These are phyloP conservation scores for Chloromyia formosa DNA, from an alignment of 2,888 invertebrate genomes.

Conservation along the genomic window DNA sequence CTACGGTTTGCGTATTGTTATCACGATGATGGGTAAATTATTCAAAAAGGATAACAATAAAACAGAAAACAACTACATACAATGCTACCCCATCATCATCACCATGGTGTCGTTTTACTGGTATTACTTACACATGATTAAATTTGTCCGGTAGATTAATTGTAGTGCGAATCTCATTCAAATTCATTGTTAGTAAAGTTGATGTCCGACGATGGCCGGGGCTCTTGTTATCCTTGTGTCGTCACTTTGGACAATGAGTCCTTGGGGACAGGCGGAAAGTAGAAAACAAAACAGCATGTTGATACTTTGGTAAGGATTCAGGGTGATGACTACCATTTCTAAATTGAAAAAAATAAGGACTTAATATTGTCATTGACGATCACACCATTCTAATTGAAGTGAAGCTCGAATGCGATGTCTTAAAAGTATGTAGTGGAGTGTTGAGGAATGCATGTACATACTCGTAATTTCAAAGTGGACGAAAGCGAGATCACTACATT, in stretches of 20 bases:
- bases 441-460: too few species aligned
- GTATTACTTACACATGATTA: conserved; percentile 27
- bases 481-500: too few species aligned
- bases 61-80: not conserved
- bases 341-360: too few species aligned
- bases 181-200: conserved; percentile 8
- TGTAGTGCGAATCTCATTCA: conserved; percentile 19
- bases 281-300: too few species aligned
- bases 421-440: too few species aligned
- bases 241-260: not conserved
- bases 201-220: not conserved
- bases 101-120: not conserved
- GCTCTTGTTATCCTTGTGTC: not conserved
- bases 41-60: conserved; percentile 4
- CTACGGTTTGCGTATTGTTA: conserved; percentile 2
- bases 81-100: too few species aligned
- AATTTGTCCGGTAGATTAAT: conserved; percentile 24
- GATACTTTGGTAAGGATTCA: too few species aligned
- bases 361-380: too few species aligned
- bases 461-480: too few species aligned
- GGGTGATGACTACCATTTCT: too few species aligned
- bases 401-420: too few species aligned
- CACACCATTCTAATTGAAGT: too few species aligned
- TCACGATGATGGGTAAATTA: conserved; percentile 23
- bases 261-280: not conserved